A percentile compares a stretch with the other conserved stretches of the same genome.
These are phyloP conservation scores for Orthonevra nobilis DNA, from an alignment of 2,888 invertebrate genomes.

Conservation along the genomic window DNA sequence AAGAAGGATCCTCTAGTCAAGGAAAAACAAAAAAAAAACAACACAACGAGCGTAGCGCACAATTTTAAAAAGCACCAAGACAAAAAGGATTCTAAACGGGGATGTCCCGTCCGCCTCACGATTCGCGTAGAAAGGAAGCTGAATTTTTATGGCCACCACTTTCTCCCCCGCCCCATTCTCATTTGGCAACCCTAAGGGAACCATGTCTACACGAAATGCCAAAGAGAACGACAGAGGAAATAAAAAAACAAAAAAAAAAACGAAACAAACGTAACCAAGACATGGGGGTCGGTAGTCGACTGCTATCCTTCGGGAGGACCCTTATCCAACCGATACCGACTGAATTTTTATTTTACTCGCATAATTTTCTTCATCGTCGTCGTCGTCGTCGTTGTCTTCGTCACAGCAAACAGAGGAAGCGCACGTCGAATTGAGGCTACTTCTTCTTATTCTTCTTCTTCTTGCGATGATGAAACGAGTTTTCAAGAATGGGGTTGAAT, in stretches of 20 bases:
- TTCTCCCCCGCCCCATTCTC: conserved; percentile 34
- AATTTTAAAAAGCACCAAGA: too few relatives aligned
- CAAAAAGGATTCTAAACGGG: conserved; percentile 62
- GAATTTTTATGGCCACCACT: conserved; percentile 69
- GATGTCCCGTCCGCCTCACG: conserved; percentile 67
- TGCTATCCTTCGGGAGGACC: conserved; percentile 39
- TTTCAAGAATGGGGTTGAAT: conserved; percentile 65
- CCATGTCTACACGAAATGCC: conserved; percentile 65
- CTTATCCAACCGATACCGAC: conserved; percentile 1
- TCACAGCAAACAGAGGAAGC: conserved; percentile 39
- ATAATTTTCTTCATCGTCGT: conserved; percentile 66
- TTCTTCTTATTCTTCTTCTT: conserved; percentile 52
- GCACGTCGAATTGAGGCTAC: conserved; percentile 57
- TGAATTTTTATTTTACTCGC: conserved; percentile 66
- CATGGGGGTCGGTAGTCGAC: conserved; percentile 43
- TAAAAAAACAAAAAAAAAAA: conserved; percentile 14
- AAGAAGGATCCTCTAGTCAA: conserved; percentile 62
- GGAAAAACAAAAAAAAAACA: conserved; percentile 32
- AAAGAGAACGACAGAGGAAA: conserved; percentile 44
- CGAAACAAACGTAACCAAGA: conserved; percentile 13
- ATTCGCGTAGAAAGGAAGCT: conserved; percentile 66
- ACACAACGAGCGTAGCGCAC: background rate
- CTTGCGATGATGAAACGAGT: conserved; percentile 66
- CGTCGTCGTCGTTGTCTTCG: conserved; percentile 12
- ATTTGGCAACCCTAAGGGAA: conserved; percentile 68